phyloP scores from a whole-genome alignment of 1,140 invertebrate genomes.

The Luehdorfia chinensis region DNA sequence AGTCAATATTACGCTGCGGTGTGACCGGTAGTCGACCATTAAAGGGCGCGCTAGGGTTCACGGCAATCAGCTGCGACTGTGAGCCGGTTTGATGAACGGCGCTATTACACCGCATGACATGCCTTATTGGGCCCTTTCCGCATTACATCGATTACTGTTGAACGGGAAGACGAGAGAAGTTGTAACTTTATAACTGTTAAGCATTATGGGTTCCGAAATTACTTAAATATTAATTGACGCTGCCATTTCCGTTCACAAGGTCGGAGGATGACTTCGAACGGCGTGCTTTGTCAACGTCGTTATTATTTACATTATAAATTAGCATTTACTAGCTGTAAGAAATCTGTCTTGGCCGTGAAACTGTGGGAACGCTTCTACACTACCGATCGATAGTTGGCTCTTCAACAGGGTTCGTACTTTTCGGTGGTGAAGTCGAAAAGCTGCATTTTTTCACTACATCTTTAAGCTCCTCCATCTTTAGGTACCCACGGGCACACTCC shows the following conservation, averaged over 20 bases:
- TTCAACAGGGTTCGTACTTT: too few species aligned
- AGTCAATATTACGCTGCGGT: too few species aligned
- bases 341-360: too few species aligned
- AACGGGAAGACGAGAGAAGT: conserved; percentile 6
- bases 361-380: too few species aligned
- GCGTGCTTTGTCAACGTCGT: too few species aligned
- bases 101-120: conserved; percentile 4
- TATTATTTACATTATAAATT: too few species aligned
- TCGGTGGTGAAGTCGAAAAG: too few species aligned
- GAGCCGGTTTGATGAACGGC: conserved; percentile 4
- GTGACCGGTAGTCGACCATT: not conserved
- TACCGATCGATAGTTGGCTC: too few species aligned
- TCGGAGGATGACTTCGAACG: conserved; percentile 7
- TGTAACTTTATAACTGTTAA: not conserved
- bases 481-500: too few species aligned
- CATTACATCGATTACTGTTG: conserved; percentile 1
- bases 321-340: too few species aligned
- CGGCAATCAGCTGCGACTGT: conserved; percentile 1
- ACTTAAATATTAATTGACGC: conserved; percentile 5
- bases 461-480: too few species aligned
- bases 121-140: not conserved
- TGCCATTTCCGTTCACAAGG: conserved; percentile 3
- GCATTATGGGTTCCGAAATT: not conserved
- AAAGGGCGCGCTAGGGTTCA: not conserved
- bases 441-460: too few species aligned